Conservation (phyloP, 2,797 vertebrate species). For the Notamacropus eugenii region DNA sequence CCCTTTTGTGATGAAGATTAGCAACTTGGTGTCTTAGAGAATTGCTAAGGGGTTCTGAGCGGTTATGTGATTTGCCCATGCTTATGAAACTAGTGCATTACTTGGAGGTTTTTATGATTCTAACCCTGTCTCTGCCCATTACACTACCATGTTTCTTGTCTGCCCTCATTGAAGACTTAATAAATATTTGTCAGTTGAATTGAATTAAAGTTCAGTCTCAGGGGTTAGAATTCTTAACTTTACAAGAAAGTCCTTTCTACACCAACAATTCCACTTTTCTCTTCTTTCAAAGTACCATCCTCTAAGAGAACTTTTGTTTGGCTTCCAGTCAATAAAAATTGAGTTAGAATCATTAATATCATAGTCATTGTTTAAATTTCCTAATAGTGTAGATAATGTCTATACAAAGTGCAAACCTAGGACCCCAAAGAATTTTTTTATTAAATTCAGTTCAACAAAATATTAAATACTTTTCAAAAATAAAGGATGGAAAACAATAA, state of each 20-base stretch:
- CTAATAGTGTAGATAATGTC: not conserved
- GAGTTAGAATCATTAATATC: not conserved
- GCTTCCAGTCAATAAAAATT: constrained; percentile 14
- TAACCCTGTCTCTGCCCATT: not conserved
- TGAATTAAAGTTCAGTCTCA: not conserved
- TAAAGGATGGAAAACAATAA: not conserved
- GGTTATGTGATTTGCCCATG: not conserved
- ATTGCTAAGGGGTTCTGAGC: not conserved
- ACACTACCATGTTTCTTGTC: not conserved
- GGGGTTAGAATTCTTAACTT: not conserved
- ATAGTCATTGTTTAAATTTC: not conserved
- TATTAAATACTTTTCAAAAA: not conserved
- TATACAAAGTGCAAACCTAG: not conserved
- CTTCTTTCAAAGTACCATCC: not conserved
- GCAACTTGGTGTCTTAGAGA: not conserved
- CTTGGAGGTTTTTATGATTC: not conserved
- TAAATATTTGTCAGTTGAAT: not conserved
- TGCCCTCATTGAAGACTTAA: not conserved
- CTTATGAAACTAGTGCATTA: not conserved
- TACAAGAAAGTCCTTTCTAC: not conserved
- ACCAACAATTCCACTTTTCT: not conserved
- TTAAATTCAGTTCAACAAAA: not conserved
- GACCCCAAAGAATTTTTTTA: not conserved
- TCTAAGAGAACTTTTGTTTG: not conserved
- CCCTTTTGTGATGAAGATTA: not conserved